These are phyloP conservation scores for Gymnarchus niloticus DNA, from an alignment of 2,113 vertebrate species.

Conservation along the genomic window DNA sequence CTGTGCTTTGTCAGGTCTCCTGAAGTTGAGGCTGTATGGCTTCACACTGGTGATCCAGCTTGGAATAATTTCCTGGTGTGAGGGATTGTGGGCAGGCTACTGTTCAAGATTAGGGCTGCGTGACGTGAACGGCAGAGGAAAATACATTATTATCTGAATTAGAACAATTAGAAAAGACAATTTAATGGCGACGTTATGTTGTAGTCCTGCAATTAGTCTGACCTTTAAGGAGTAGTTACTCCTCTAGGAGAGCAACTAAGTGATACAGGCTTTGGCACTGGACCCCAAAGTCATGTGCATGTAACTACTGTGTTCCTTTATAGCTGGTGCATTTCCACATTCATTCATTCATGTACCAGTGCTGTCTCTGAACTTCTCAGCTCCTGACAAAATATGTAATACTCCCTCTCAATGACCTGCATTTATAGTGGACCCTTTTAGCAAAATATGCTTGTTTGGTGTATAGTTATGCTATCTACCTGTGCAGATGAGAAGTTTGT, in stretches of 20 bases:
- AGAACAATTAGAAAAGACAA: neutral
- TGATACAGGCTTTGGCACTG: neutral
- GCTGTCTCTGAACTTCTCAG: neutral
- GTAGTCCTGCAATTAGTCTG: neutral
- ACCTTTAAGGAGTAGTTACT: neutral
- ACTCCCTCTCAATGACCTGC: neutral
- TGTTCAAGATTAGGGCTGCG: neutral
- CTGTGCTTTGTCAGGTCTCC: slow-evolving; percentile 29
- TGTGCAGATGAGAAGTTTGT: neutral
- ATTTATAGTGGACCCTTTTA: neutral
- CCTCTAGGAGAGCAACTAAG: neutral
- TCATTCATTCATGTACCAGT: neutral
- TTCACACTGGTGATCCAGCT: slow-evolving; percentile 27
- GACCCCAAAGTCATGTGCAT: neutral
- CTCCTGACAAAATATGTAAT: neutral
- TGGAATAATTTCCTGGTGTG: slow-evolving; percentile 4
- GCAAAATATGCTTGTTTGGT: neutral
- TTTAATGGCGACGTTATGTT: neutral
- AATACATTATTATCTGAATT: neutral
- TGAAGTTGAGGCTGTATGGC: slow-evolving; percentile 14
- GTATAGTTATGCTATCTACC: neutral
- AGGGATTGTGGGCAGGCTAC: neutral
- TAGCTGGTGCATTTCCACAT: neutral
- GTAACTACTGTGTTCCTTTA: neutral
- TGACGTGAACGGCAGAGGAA: neutral